Conservation (phyloP, 2,797 vertebrate species). For the Harpagifer antarcticus region DNA sequence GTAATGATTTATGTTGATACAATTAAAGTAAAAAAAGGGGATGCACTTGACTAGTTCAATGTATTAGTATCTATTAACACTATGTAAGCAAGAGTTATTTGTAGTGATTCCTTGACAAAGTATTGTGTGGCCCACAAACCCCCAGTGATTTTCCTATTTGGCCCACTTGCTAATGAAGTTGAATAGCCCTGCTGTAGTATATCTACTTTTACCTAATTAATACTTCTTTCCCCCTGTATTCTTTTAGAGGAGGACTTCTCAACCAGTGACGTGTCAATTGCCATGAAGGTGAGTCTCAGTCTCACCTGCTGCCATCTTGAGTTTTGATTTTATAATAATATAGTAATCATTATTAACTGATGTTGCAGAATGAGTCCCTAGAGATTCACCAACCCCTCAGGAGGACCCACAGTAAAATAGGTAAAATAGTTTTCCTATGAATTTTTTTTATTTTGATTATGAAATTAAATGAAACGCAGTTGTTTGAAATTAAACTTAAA, state of each 20-base stretch:
- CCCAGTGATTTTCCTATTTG: too few relatives aligned
- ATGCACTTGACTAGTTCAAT: too few relatives aligned
- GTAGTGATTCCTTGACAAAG: too few relatives aligned
- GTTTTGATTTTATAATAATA: fast-evolving
- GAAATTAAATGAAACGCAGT: not conserved
- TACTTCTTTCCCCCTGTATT: not conserved
- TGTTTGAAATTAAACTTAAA: not conserved
- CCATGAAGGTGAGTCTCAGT: constrained; percentile 67
- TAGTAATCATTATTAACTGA: not conserved
- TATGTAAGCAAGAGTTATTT: too few relatives aligned
- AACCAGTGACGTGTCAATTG: constrained; percentile 77
- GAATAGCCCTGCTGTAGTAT: too few relatives aligned
- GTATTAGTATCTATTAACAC: too few relatives aligned
- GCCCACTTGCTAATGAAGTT: too few relatives aligned
- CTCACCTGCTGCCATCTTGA: too few relatives aligned
- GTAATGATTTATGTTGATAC: too few relatives aligned
- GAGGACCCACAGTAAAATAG: constrained; percentile 62
- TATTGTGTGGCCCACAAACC: too few relatives aligned
- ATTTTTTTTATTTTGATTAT: not conserved
- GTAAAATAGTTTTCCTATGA: constrained; percentile 34
- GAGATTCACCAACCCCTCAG: constrained; percentile 64
- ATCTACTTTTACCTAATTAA: too few relatives aligned
- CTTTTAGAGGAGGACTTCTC: constrained; percentile 58
- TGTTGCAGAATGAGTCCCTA: constrained; percentile 66
- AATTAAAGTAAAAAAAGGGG: too few relatives aligned